These are phyloP conservation scores for Anoncus sp. DNA, from an alignment of 2,888 invertebrate genomes.

Conservation along the genomic window DNA sequence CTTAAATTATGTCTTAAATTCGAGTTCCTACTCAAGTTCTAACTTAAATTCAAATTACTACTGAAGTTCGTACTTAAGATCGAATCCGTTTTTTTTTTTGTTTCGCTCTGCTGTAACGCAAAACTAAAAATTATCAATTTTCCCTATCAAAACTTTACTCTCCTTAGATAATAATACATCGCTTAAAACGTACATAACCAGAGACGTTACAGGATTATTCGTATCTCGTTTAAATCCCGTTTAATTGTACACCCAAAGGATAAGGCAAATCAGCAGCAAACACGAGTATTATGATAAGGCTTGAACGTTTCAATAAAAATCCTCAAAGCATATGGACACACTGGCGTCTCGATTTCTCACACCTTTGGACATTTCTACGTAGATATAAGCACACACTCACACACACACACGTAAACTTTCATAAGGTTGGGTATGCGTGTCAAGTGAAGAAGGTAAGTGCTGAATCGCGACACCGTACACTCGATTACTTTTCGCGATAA, in stretches of 20 bases:
- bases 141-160: no score
- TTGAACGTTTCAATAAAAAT: slow-evolving; percentile 34
- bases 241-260: not conserved
- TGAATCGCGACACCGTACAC: slow-evolving; percentile 35
- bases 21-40: no score
- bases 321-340: slow-evolving; percentile 7
- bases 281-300: slow-evolving; percentile 35
- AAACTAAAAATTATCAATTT: no score
- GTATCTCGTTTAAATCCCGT: slow-evolving; percentile 18
- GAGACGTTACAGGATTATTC: no score
- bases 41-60: no score
- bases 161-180: no score
- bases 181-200: no score
- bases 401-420: not conserved
- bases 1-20: no score
- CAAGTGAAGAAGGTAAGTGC: slow-evolving; percentile 31
- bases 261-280: slow-evolving; percentile 18
- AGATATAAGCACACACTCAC: not conserved
- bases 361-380: not conserved
- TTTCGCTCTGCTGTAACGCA: no score
- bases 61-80: no score
- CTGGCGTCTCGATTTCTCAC: slow-evolving; percentile 6
- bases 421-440: slow-evolving; percentile 41
- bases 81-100: no score
- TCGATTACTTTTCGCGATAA: slow-evolving; percentile 40